Conservation (phyloP, 92 coral and sea anemone species). For the Metridium senile region DNA sequence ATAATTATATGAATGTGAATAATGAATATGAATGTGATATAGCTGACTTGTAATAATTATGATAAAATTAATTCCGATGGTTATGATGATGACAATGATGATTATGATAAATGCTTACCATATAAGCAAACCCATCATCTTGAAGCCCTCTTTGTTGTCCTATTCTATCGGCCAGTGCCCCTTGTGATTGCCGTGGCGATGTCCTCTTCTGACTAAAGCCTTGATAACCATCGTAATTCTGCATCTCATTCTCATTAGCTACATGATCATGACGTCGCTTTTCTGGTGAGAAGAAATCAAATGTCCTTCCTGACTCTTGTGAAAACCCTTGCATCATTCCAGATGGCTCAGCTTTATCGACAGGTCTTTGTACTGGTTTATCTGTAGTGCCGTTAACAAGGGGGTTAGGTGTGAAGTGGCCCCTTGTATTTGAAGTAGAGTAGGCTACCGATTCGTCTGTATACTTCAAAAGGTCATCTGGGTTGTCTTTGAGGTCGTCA, state of each 20-base stretch:
- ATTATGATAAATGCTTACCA: background rate
- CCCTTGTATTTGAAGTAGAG: slow-evolving; percentile 64
- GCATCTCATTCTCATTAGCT: slow-evolving; percentile 25
- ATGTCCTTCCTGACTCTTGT: slow-evolving; percentile 18
- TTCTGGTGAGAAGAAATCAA: slow-evolving; percentile 52
- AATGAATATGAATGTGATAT: no score
- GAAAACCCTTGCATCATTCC: slow-evolving; percentile 2
- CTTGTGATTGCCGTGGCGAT: slow-evolving; percentile 72
- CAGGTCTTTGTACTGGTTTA: slow-evolving; percentile 25
- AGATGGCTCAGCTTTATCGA: slow-evolving; percentile 23
- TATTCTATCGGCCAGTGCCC: slow-evolving; percentile 61
- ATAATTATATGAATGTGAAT: no score
- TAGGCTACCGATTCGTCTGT: slow-evolving; percentile 75
- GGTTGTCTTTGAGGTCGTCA: slow-evolving; percentile 37
- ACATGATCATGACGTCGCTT: slow-evolving; percentile 12
- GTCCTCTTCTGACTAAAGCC: slow-evolving; percentile 32
- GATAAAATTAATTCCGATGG: no score
- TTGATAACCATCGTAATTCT: slow-evolving; percentile 64
- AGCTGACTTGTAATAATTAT: no score
- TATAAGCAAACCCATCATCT: background rate
- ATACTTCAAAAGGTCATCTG: slow-evolving; percentile 70
- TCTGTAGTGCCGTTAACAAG: slow-evolving; percentile 15
- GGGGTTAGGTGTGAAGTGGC: slow-evolving; percentile 84
- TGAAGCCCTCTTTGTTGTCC: slow-evolving; percentile 14
- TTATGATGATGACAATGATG: background rate